Base-by-base conservation (phyloP, 2,888 invertebrate species). In the Empis stercorea region DNA sequence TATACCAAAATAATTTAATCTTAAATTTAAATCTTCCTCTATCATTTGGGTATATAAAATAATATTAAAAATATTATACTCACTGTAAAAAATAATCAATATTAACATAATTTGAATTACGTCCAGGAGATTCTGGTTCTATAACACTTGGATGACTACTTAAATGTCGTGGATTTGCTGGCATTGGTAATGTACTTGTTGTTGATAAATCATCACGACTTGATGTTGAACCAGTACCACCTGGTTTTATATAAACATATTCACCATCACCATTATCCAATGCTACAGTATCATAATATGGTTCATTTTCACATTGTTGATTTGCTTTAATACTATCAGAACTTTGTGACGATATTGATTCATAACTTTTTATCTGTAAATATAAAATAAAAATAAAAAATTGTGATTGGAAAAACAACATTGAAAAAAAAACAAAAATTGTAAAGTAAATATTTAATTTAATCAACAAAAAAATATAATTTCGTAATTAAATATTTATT, bases 81-180 rank as follows among this genome's bases (percentile, higher is more conserved):
- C 66, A 86, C 85, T 84, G 81, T 68, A 91, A 80, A 60, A 91
- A 91, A 67, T 88, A 91, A 70, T 91, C 89, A 71, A 91, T 89
- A 70, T 91, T 91, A 68, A 89, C 89, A 71, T 91, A 91, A 71
- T 91, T 89, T 53, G 87, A 85, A 55, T 83, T 81, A 58, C 76
- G 76, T 59, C 84, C 81, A 46, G 86, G 86, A 32, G 85, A 85
- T 68, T 86, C 85, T 20, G 84, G 84, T 54, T 80, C 81, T 54
- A 73, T 72, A 37, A 65, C 68, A 54, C 66, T 69, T 45, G 65
- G 63, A 53, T 38, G 59, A 54, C 57, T 48, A 36, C 51, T 59
- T 52, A 68, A 66, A 17, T 57, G 54, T 49, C 52, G 46, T 30
- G 51, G 47, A 44, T 58, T 56, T 14, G 51, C 49, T 30, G 52